Evolutionary conservation across 2,888 invertebrate genomes (phyloP).

Genomic region (Keiferia lycopersicella): DNA sequence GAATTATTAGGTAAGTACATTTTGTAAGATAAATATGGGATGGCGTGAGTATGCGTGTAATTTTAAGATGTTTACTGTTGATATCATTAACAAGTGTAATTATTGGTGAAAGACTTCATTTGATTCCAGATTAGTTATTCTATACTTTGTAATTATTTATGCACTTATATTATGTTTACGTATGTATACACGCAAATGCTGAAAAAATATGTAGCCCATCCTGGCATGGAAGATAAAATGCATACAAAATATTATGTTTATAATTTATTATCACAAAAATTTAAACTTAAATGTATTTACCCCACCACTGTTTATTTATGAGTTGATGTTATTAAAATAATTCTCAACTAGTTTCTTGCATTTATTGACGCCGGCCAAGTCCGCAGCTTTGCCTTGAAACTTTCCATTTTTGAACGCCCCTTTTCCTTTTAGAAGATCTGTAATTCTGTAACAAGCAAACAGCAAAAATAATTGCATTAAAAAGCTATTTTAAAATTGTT

Average conservation of each 20-base stretch:
- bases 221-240: too few species aligned
- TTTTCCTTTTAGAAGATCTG: slow-evolving; percentile 86
- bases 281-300: not conserved
- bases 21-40: slow-evolving; percentile 20
- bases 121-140: not conserved
- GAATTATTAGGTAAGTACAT: slow-evolving; percentile 15
- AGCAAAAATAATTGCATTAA: slow-evolving; percentile 1
- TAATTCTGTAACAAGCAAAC: slow-evolving; percentile 75
- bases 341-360: slow-evolving; percentile 83
- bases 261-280: too few species aligned
- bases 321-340: slow-evolving; percentile 69
- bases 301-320: slow-evolving; percentile 25
- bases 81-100: not conserved
- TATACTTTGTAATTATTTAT: not conserved
- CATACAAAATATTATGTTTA: too few species aligned
- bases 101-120: not conserved
- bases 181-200: too few species aligned
- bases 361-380: slow-evolving; percentile 82
- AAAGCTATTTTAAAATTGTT: too few species aligned
- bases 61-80: not conserved
- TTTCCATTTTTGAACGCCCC: slow-evolving; percentile 87
- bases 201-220: not conserved
- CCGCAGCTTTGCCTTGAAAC: slow-evolving; percentile 89
- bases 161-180: slow-evolving; percentile 7
- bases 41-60: not conserved